phyloP scores from a whole-genome alignment of 2,113 vertebrate genomes.

The Lophochroa leadbeateri region DNA sequence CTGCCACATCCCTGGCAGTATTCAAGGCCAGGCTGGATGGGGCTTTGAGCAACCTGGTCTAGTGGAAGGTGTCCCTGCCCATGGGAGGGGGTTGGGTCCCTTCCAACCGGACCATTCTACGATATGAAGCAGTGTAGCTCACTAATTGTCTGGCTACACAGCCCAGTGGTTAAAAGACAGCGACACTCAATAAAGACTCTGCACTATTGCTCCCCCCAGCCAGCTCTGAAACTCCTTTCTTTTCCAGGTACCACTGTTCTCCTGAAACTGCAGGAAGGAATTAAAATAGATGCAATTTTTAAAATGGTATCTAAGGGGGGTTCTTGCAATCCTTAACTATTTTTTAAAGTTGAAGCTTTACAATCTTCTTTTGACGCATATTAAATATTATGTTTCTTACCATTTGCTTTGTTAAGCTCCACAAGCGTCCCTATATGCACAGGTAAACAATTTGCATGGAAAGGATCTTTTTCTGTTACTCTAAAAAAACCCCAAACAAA shows the following conservation, averaged over 20 bases:
- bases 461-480: slow-evolving; percentile 98
- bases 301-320: neutral
- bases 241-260: neutral
- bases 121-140: neutral
- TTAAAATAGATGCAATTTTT: neutral
- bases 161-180: neutral
- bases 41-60: neutral
- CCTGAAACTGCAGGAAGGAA: neutral
- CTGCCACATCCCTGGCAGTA: neutral
- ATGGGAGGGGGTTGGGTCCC: neutral
- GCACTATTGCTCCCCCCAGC: neutral
- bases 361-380: neutral
- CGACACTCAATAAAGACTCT: neutral
- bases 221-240: neutral
- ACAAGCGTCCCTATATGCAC: slow-evolving; percentile 98
- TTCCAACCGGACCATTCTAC: neutral
- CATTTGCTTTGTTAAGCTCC: slow-evolving; percentile 97
- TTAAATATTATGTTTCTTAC: slow-evolving; percentile 68
- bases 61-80: neutral
- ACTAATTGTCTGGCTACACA: neutral
- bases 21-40: neutral
- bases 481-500: slow-evolving; percentile 65
- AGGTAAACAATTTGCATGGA: slow-evolving; percentile 96
- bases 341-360: neutral
- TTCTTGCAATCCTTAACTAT: neutral